phyloP scores from a whole-genome alignment of 2,113 vertebrate genomes.

The Gorsachius goisagi region DNA sequence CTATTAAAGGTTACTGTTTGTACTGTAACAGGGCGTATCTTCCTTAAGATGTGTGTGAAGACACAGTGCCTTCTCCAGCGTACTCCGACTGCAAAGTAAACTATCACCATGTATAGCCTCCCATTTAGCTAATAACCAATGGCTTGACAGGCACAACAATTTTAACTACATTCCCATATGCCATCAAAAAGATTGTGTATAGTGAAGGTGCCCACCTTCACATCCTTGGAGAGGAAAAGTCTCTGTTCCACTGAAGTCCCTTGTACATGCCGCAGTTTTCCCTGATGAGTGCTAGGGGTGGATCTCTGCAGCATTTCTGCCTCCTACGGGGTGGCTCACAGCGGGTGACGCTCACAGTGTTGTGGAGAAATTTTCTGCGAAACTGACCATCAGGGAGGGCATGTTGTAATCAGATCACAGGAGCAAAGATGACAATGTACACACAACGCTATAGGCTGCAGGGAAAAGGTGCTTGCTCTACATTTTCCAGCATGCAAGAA shows the following conservation, averaged over 20 bases:
- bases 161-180: neutral
- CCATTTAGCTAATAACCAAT: neutral
- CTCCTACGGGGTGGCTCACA: neutral
- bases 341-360: neutral
- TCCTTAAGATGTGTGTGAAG: neutral
- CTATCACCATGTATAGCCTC: neutral
- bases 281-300: neutral
- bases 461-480: neutral
- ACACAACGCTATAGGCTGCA: neutral
- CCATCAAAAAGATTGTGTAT: neutral
- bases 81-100: neutral
- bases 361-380: neutral
- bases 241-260: neutral
- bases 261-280: neutral
- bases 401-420: neutral
- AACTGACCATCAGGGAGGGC: neutral
- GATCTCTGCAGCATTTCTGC: neutral
- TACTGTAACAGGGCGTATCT: neutral
- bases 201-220: neutral
- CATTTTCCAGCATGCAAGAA: neutral
- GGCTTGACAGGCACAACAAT: neutral
- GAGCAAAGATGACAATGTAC: neutral
- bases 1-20: neutral
- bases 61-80: neutral
- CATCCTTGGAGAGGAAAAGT: neutral